phyloP scores from a whole-genome alignment of 2,797 vertebrate species.

The Danio kyathit region DNA sequence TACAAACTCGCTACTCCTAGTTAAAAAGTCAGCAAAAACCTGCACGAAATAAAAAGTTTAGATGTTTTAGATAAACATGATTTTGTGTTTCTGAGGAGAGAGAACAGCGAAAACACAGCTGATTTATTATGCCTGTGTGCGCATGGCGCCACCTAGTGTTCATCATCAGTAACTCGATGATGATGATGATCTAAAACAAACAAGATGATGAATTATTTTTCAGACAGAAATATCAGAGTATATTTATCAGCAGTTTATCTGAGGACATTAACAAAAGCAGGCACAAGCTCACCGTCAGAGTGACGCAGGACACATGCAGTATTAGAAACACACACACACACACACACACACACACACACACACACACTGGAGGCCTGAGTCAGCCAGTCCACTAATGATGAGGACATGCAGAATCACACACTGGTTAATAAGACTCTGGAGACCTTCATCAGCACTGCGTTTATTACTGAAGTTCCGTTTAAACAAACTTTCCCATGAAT shows the following conservation, averaged over 20 bases:
- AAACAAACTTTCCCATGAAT: no score
- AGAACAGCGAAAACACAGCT: background rate
- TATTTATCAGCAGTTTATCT: background rate
- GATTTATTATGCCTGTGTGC: background rate
- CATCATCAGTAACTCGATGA: background rate
- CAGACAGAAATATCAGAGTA: background rate
- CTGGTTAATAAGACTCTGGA: constrained; percentile 47
- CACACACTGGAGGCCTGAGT: constrained; percentile 57
- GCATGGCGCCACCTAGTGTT: constrained; percentile 1
- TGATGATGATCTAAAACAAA: background rate
- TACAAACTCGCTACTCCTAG: no score
- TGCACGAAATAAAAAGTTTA: no score
- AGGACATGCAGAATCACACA: constrained; percentile 64
- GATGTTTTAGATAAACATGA: no score
- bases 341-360: constrained; percentile 43
- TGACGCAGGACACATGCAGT: background rate
- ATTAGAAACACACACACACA: no score
- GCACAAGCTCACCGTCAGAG: background rate
- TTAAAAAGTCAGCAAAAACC: no score
- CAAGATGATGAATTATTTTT: background rate
- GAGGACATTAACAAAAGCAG: background rate
- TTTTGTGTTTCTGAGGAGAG: no score
- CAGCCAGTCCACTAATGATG: constrained; percentile 61
- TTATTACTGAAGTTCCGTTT: no score
- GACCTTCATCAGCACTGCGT: constrained; percentile 18